phyloP scores from a whole-genome alignment of 2,113 vertebrate species.

The Phasianus colchicus region DNA sequence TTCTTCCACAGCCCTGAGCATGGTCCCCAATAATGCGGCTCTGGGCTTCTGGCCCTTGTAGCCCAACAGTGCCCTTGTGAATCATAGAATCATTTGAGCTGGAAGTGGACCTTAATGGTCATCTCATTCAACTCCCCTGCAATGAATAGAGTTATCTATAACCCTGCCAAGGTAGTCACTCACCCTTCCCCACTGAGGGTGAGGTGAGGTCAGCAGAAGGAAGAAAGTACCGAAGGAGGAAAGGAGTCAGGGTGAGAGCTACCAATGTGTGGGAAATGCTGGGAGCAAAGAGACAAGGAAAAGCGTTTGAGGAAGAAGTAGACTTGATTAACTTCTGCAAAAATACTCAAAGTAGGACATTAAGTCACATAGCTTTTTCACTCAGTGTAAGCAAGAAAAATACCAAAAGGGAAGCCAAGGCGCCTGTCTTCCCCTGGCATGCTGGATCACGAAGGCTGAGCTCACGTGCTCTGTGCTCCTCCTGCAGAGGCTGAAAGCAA shows the following conservation, averaged over 20 bases:
- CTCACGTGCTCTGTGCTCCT: not conserved
- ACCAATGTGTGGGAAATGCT: not conserved
- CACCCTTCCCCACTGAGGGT: not conserved
- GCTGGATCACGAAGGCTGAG: not conserved
- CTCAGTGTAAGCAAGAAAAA: not conserved
- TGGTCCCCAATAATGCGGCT: not conserved
- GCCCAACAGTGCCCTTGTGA: not conserved
- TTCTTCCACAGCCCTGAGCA: not conserved
- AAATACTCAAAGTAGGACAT: not conserved
- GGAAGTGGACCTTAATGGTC: no score
- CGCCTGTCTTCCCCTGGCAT: not conserved
- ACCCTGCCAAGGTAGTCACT: not conserved
- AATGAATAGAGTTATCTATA: not conserved
- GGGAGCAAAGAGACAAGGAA: not conserved
- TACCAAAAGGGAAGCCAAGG: not conserved
- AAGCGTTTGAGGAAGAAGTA: not conserved
- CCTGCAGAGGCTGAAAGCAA: not conserved
- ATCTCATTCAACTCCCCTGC: no score
- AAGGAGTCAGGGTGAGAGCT: not conserved
- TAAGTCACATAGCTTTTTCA: not conserved
- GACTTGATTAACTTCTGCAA: not conserved
- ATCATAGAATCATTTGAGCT: not conserved
- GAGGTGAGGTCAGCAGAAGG: not conserved
- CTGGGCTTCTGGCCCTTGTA: not conserved
- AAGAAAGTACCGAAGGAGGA: not conserved